These are phyloP conservation scores for Mico argentatus DNA, from an alignment of 2,797 vertebrate genomes.

Conservation along the genomic window DNA sequence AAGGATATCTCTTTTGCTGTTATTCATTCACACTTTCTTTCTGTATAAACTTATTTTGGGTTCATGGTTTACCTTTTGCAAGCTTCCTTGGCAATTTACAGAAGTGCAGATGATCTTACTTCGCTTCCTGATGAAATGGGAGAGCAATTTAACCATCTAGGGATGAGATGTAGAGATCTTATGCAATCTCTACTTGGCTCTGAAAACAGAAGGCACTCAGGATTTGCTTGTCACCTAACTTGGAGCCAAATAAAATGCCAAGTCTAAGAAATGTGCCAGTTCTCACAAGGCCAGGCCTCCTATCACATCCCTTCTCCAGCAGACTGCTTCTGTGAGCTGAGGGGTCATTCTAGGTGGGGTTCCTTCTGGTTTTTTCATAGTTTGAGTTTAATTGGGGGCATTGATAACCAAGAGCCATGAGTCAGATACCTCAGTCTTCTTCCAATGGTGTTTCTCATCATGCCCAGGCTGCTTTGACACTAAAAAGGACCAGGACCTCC, in stretches of 20 bases:
- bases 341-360: not conserved
- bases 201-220: not conserved
- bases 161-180: not conserved
- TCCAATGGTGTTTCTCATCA: not conserved
- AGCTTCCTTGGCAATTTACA: constrained; percentile 33
- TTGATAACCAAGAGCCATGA: not conserved
- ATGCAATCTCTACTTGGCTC: not conserved
- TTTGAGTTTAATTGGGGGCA: not conserved
- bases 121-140: constrained; percentile 60
- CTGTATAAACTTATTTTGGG: not conserved
- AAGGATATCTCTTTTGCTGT: not conserved
- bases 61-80: not conserved
- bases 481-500: not conserved
- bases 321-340: not conserved
- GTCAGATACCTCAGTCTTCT: not conserved
- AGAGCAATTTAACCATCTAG: not conserved
- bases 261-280: not conserved
- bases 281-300: not conserved
- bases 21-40: not conserved
- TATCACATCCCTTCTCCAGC: not conserved
- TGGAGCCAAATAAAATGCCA: not conserved
- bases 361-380: not conserved
- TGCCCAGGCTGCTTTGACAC: not conserved
- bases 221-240: not conserved
- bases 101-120: constrained; percentile 50